Evolutionary conservation across 1,140 invertebrate genomes (phyloP), one percentile per base, ranked within the genome.

Genomic region (Drosophila miranda): DNA sequence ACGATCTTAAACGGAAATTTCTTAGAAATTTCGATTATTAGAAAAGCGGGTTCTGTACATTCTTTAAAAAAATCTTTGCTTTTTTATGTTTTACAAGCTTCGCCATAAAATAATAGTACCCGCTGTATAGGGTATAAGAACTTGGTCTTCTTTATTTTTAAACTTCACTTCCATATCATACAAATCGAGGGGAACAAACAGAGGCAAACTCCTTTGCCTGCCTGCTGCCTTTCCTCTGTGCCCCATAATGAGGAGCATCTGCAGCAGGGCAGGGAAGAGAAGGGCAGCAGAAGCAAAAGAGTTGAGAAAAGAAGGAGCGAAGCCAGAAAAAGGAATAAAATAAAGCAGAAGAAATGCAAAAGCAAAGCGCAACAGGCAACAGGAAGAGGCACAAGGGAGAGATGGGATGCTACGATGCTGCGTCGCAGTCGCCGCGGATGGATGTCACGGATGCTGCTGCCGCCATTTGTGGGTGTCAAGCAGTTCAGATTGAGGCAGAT

Each of bases 391-490:
- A 34, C 34, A 34, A 43, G 44, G 44, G 58, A 63, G 53, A 26
- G 23, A 5, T 26, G 23, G 23, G 23, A 38, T 38, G 34, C 34
- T 38, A 3, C 11, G 34, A 38, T 38, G 34, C 34, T 38, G 34
- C 13, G 34, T 38, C 34, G 34, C 34, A 38, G 34, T 38, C 11
- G 34, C 11, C 43, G 42, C 59, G 38, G 51, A 30, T 11, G 50
- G 28, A 77, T 73, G 43, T 46, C 60, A 64, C 49, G 53, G 52
- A 45, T 57, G 44, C 26, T 45, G 64, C 51, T 61, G 67, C 60
- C 76, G 66, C 67, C 77, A 82, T 76, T 90, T 88, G 88, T 90
- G 88, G 88, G 88, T 88, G 88, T 90, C 88, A 75, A 73, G 73
- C 71, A 79, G 72, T 76, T 87, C 72, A 72, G 64, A 59, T 69